Evolutionary conservation across 1,140 invertebrate genomes (phyloP), one percentile per base, ranked within the genome.

Genomic region (Sogatella furcifera): DNA sequence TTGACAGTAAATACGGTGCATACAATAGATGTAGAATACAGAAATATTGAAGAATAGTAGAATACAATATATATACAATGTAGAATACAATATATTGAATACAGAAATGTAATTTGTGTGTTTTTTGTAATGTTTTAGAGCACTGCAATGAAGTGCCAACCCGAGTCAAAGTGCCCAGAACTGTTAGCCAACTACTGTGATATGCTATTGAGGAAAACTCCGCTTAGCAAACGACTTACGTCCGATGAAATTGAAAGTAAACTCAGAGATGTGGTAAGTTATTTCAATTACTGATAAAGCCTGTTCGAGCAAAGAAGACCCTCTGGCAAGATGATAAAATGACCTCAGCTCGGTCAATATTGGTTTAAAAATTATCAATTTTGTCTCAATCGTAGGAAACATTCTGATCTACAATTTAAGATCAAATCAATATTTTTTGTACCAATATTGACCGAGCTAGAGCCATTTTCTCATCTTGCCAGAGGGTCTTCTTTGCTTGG

Each of bases 151-250:
- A 82, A 81, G 69, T 79, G 76, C 11, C 77, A 78, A 55, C 92
- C 92, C 2, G 97, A 99, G 72, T 98, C 95, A 60, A 95, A 97
- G 71, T 99, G 96, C 78, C 97, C 97, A 15, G 97, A 99, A 77
- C 81, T 99, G 52, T 77, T 99, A 66, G 97, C 97, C 42, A 99
- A 98, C 76, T 99, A 98, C 81, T 99, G 97, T 86, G 97, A 99
- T 88, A 95, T 99, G 90, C 77, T 99, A 66, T 80, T 99, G 65
- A 82, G 97, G 65, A 95, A 96, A 73, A 98, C 95, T 46, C 92
- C 93, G 22, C 78, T 98, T 57, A 97, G 94, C 74, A 98, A 98
- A 76, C 86, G 92, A 68, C 82, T 99, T 24, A 98, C 94, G 4
- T 94, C 91, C 60, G 97, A 99, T 75, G 94, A 99, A 78, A 97